These are phyloP conservation scores for Tenthredo livida DNA, from an alignment of 2,888 invertebrate genomes.

Conservation along the genomic window DNA sequence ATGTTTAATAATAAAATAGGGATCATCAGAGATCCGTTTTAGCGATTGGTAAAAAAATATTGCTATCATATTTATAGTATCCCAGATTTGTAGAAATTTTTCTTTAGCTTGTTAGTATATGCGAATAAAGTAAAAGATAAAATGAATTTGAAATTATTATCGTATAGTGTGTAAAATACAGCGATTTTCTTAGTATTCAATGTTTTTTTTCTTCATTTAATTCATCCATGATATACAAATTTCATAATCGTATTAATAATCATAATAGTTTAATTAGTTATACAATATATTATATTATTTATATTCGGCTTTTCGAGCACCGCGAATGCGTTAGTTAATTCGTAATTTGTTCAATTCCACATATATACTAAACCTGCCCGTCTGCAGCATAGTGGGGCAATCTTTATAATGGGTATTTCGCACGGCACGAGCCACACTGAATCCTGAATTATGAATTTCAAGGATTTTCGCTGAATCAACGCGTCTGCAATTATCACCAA, in stretches of 20 bases:
- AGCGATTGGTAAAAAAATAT: background rate
- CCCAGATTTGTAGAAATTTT: background rate
- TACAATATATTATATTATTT: constrained; percentile 61
- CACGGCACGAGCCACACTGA: background rate
- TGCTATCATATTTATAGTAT: background rate
- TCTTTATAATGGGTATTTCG: background rate
- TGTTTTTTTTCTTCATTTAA: constrained; percentile 65
- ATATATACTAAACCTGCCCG: background rate
- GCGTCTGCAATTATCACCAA: constrained; percentile 9
- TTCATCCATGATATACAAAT: constrained; percentile 77
- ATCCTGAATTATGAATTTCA: constrained; percentile 16
- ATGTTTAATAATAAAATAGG: background rate
- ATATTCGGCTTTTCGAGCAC: constrained; percentile 49
- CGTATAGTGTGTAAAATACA: background rate
- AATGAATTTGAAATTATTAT: background rate
- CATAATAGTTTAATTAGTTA: constrained; percentile 74
- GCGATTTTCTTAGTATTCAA: constrained; percentile 22
- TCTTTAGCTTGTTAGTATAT: background rate
- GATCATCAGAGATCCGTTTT: background rate
- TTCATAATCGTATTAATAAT: constrained; percentile 74
- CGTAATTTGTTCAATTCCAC: constrained; percentile 23
- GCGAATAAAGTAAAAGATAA: background rate
- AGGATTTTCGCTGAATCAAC: background rate
- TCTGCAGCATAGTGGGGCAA: background rate
- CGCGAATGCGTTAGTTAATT: constrained; percentile 47